Conservation (phyloP, 2,888 invertebrate genomes). For the Nomada hirtipes region DNA sequence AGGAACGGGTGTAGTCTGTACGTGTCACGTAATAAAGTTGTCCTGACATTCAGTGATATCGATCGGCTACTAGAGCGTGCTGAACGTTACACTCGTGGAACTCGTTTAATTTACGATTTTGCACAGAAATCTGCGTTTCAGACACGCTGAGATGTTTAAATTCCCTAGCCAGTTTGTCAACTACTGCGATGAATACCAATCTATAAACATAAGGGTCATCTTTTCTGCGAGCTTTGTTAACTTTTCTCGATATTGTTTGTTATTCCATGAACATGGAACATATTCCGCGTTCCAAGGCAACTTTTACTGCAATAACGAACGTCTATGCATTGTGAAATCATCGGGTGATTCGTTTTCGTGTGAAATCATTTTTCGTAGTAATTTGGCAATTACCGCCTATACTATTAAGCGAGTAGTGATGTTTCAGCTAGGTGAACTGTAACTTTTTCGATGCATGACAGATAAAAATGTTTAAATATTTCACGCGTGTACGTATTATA, state of each 20-base stretch:
- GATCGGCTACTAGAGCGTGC: conserved; percentile 1
- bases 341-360: background rate
- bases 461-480: too few species aligned
- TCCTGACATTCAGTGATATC: conserved; percentile 33
- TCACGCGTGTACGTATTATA: too few species aligned
- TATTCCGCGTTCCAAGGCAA: background rate
- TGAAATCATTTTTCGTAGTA: background rate
- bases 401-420: too few species aligned
- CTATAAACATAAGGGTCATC: conserved; percentile 29
- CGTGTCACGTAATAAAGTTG: conserved; percentile 30
- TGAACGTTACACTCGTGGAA: background rate
- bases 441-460: too few species aligned
- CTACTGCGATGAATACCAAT: conserved; percentile 32
- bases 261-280: background rate
- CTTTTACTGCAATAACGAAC: background rate
- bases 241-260: conserved; percentile 20
- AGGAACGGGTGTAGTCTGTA: background rate
- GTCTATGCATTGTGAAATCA: background rate
- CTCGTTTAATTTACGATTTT: conserved; percentile 41
- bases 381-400: background rate
- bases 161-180: background rate
- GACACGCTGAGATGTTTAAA: conserved; percentile 26
- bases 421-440: too few species aligned
- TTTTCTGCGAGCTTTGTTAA: background rate
- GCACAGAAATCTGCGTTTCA: conserved; percentile 10